These are phyloP conservation scores for Eurypyga helias DNA, from an alignment of 2,113 vertebrate species.

Conservation along the genomic window DNA sequence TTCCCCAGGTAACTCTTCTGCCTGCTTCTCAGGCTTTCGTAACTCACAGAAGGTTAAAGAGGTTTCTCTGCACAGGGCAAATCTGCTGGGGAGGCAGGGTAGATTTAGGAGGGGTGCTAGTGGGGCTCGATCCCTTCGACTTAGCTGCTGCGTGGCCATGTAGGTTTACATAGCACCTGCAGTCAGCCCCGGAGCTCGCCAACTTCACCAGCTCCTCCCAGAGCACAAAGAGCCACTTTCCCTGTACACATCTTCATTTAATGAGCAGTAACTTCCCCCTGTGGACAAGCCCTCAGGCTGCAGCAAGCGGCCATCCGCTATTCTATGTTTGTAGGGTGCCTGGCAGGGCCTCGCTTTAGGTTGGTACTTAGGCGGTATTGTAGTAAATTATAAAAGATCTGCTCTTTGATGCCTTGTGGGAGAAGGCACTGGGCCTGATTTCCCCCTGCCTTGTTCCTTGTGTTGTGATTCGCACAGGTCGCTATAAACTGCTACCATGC, in stretches of 20 bases:
- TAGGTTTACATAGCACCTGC: not conserved
- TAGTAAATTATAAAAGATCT: conserved; percentile 59
- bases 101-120: not conserved
- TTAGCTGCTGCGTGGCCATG: not conserved
- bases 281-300: not conserved
- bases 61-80: not conserved
- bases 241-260: not conserved
- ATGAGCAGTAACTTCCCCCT: not conserved
- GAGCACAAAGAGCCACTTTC: not conserved
- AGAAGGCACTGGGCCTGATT: not conserved
- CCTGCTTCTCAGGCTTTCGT: not conserved
- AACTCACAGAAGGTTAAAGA: not conserved
- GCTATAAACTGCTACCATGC: conserved; percentile 28
- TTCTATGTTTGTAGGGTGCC: not conserved
- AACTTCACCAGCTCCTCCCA: fast-evolving
- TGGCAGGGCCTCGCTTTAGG: not conserved
- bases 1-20: not conserved
- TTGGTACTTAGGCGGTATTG: not conserved
- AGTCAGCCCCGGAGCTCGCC: not conserved
- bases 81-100: not conserved
- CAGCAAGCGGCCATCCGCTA: not conserved
- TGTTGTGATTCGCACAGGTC: not conserved
- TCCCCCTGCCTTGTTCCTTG: not conserved
- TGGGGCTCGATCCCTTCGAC: not conserved
- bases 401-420: conserved; percentile 37